phyloP scores from a whole-genome alignment of 2,888 invertebrate genomes.

The Dinocampus coccinellae region DNA sequence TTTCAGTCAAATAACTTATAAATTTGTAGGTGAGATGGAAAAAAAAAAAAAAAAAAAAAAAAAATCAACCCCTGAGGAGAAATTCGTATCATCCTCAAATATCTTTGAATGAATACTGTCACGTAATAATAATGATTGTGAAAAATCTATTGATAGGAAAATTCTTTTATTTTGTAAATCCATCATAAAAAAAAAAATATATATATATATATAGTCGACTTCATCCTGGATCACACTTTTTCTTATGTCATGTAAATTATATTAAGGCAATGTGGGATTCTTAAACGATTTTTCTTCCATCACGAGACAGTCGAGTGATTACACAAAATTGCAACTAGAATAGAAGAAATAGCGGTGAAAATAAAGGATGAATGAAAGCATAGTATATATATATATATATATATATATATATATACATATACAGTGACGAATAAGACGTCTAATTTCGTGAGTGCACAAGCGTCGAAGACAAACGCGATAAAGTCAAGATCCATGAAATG shows the following conservation, averaged over 20 bases:
- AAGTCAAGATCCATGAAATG: constrained; percentile 21
- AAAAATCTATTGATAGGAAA: too few relatives aligned
- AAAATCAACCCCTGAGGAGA: too few relatives aligned
- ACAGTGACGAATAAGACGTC: constrained; percentile 22
- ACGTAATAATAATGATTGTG: too few relatives aligned
- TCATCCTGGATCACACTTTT: constrained; percentile 29
- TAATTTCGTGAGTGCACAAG: constrained; percentile 42
- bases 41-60: too few relatives aligned
- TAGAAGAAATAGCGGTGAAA: constrained; percentile 5
- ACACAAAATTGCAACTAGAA: constrained; percentile 16
- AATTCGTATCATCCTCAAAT: too few relatives aligned
- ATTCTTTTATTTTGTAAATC: too few relatives aligned
- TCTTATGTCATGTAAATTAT: constrained; percentile 28
- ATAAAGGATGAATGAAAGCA: constrained; percentile 1
- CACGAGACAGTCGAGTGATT: constrained; percentile 21
- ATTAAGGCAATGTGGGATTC: constrained; percentile 30
- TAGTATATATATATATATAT: neutral
- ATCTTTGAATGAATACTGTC: too few relatives aligned
- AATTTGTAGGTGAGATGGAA: too few relatives aligned
- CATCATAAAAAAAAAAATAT: neutral
- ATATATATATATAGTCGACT: constrained; percentile 29
- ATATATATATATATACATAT: too few relatives aligned
- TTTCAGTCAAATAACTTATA: too few relatives aligned
- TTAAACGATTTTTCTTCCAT: constrained; percentile 34
- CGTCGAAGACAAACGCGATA: constrained; percentile 31